Evolutionary conservation across 2,797 vertebrate genomes (phyloP), one percentile per base, ranked within the genome.

Genomic region (Holocentrus rufus): DNA sequence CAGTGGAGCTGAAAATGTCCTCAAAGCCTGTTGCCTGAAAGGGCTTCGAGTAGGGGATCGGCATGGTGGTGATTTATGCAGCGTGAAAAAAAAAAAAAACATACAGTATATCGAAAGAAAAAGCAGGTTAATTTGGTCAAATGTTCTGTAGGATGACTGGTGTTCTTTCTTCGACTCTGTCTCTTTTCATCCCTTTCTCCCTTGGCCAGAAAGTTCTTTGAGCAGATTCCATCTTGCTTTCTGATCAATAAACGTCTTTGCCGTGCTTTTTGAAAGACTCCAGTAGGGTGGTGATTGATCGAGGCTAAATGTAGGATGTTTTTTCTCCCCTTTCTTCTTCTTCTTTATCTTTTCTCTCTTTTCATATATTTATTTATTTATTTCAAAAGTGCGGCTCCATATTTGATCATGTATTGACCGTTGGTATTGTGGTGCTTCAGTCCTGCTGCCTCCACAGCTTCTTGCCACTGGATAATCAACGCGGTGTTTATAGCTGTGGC

Each of bases 331-430:
- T n/a, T n/a, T n/a, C n/a, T n/a, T n/a, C n/a, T n/a, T n/a, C n/a
- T n/a, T n/a, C n/a, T n/a, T n/a, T n/a, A n/a, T n/a, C n/a, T n/a
- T n/a, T n/a, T n/a, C n/a, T n/a, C n/a, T n/a, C n/a, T n/a, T n/a
- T n/a, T n/a, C n/a, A n/a, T n/a, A n/a, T n/a, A n/a, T n/a, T n/a
- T 72, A 75, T 69, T 75, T 80, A 67, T 76, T 82, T 63, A 64
- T n/a, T n/a, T n/a, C n/a, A n/a, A n/a, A 70, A 79, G 69, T 17
- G 3, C 49, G 62, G 46, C 63, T 71, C 61, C 67, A 79, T 74
- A 72, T 91, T 87, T 92, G 80, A 88, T 91, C 79, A 79, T 57
- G 65, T 86, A 92, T 93, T 74, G 89, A 89, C 84, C 83, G 77
- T 60, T 60, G 66, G 72, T 83, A 81, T 86, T 75, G 76, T 74